Evolutionary conservation across 2,888 invertebrate species (phyloP), one percentile per base, ranked within the genome.

Genomic region (Nomada flava): DNA sequence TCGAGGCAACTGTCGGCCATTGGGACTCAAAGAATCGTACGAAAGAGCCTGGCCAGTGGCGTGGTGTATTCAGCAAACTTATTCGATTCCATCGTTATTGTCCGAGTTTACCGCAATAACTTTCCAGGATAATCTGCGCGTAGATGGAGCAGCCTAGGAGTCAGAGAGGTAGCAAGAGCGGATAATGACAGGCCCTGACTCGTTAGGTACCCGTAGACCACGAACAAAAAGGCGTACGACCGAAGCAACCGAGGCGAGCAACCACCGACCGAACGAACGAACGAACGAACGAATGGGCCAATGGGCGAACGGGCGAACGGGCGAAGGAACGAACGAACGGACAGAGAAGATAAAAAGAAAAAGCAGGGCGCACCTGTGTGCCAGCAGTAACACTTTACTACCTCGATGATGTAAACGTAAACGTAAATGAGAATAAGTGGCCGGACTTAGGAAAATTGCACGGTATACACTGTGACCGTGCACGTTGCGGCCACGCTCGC

Each of bases 381-480:
- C 90, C 86, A 89, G 89, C 90, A 90, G 92, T 91, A 93, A 92
- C 92, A 91, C 91, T 92, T 92, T 91, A 92, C 91, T 91, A 85
- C 91, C 89, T 87, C 91, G 92, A 93, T 93, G 92, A 93, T 93
- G 93, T 92, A 92, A 93, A 93, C 92, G 91, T 86, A 90, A 92
- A 92, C 92, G 91, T 92, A 91, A 92, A 92, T 91, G 92, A 92
- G 90, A 91, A 92, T 92, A 91, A 92, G 91, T 91, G 91, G 91
- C 87, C 84, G 90, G 91, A 90, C 90, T 91, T 89, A 83, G 89
- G 92, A 91, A 92, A 91, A 93, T 92, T 93, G 91, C 92, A 88
- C 47, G 71, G 83, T 74, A 77, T 47, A 47, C 73, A 72, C 72
- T 68, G 86, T 78, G 87, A 82, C 82, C 65, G 76, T 76, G 78